Base-by-base conservation (phyloP, 2,113 vertebrate species). In the Drymodes brunneopygia region DNA sequence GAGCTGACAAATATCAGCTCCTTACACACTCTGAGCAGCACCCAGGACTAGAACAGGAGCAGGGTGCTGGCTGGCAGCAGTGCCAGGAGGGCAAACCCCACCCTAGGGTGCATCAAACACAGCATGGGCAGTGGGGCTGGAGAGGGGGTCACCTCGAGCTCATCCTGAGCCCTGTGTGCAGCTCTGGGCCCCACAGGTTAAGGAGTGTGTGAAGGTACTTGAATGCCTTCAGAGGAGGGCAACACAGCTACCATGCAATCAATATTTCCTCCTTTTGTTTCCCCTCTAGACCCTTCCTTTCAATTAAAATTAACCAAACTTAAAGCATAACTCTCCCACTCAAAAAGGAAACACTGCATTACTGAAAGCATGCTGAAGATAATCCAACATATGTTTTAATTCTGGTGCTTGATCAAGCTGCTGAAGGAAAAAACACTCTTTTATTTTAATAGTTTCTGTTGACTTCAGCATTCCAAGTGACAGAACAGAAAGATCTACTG, bases 121-220 rank as follows among this genome's bases (percentile, higher is more conserved):
- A 65, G n/a, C 7, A 6, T 4, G 31, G 54, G 13, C 45, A 82
- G 15, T 8, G 2, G 7, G 29, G 48, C 15, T 35, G 29, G 5
- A 74, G 10, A 69, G 4, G 10, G 10, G 24, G 4, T 27, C 33
- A 51, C 8, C 50, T 8, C 0, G 0, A 45, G 45, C 35, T 48
- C 60, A 12, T 5, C 47, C 31, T 22, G 44, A 45, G 28, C 35
- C 27, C 36, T 40, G 20, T 27, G 40, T n/a, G 36, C 2, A 12
- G 15, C 44, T 20, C 60, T 56, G 23, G 60, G 42, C 28, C 28
- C 35, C 8, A 14, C 33, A 51, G 28, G 5, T 58, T 33, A 53
- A 36, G 17, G 38, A 28, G 38, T 27, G 36, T 2, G 14, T 47
- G n/a, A 36, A 70, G 22, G 33, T 5, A 7, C 25, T 19, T 15